A percentile compares a stretch with the other conserved stretches of the same genome.
Evolutionary conservation across 2,113 vertebrate species (phyloP).

Genomic region (Grammomys surdaster): DNA sequence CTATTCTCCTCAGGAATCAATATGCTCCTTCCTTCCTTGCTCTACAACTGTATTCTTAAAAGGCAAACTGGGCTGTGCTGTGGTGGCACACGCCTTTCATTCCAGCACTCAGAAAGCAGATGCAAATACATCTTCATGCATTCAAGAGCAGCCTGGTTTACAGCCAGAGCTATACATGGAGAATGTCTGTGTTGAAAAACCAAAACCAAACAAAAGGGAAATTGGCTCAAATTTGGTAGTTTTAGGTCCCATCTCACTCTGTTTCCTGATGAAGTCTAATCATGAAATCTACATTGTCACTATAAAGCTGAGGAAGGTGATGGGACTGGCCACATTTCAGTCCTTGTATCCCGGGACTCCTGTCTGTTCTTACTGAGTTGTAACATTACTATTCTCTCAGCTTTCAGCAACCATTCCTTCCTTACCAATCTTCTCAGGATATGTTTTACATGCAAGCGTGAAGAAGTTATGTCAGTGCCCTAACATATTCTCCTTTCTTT

Average conservation of each 20-base stretch:
- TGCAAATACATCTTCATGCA: background rate
- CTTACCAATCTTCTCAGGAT: background rate
- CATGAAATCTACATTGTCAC: background rate
- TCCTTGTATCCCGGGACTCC: background rate
- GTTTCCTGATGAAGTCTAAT: background rate
- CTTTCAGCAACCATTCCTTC: background rate
- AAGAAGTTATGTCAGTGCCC: background rate
- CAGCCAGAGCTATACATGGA: background rate
- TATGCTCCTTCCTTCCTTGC: background rate
- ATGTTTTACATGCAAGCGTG: background rate
- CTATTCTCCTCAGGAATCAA: background rate
- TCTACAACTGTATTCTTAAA: background rate
- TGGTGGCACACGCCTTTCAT: background rate
- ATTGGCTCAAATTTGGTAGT: background rate
- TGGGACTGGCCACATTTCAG: background rate
- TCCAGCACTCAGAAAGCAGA: background rate
- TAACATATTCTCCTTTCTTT: background rate
- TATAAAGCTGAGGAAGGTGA: background rate
- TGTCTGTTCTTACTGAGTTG: background rate
- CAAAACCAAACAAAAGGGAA: background rate
- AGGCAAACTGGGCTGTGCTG: background rate
- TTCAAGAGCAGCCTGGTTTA: background rate
- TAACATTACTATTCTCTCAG: background rate
- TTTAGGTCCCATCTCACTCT: background rate
- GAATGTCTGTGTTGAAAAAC: background rate